Evolutionary conservation across 2,797 vertebrate species (phyloP).

Genomic region (Chelon labrosus): DNA sequence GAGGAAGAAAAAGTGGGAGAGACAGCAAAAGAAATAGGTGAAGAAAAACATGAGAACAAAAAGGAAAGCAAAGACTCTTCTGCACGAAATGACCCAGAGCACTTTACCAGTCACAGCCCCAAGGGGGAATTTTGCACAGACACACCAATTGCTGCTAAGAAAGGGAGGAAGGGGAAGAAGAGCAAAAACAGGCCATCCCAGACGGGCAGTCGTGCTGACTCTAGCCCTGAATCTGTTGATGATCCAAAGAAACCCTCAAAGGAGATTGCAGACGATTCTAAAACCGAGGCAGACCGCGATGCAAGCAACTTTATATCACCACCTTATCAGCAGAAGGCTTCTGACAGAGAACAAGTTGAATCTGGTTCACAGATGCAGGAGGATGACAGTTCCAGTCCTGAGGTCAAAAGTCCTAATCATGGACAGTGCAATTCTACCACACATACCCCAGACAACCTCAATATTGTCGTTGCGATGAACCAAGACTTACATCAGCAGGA

Average conservation of each 20-base stretch:
- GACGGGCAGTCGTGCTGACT: constrained; percentile 46
- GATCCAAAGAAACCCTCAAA: constrained; percentile 69
- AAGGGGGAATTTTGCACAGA: constrained; percentile 67
- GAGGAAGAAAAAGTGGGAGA: constrained; percentile 32
- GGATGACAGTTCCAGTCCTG: constrained; percentile 31
- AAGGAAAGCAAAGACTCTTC: constrained; percentile 46
- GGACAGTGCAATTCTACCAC: constrained; percentile 31
- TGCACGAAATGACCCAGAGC: constrained; percentile 48
- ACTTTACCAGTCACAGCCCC: constrained; percentile 34
- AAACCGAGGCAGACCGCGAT: constrained; percentile 45
- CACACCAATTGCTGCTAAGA: constrained; percentile 64
- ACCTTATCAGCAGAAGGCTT: constrained; percentile 38
- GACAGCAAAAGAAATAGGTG: constrained; percentile 35
- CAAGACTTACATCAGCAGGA: constrained; percentile 62
- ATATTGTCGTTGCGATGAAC: constrained; percentile 44
- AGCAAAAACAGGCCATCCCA: constrained; percentile 63
- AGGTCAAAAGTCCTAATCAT: constrained; percentile 39
- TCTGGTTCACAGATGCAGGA: constrained; percentile 33
- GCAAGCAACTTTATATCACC: constrained; percentile 34
- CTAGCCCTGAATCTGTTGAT: constrained; percentile 53
- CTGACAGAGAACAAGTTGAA: constrained; percentile 34
- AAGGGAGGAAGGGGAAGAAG: constrained; percentile 72
- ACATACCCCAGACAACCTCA: constrained; percentile 53
- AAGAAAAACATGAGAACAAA: constrained; percentile 39
- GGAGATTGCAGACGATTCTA: constrained; percentile 25